Evolutionary conservation across 2,888 invertebrate species (phyloP), one percentile per base, ranked within the genome.

Genomic region (Coleophora deauratella): DNA sequence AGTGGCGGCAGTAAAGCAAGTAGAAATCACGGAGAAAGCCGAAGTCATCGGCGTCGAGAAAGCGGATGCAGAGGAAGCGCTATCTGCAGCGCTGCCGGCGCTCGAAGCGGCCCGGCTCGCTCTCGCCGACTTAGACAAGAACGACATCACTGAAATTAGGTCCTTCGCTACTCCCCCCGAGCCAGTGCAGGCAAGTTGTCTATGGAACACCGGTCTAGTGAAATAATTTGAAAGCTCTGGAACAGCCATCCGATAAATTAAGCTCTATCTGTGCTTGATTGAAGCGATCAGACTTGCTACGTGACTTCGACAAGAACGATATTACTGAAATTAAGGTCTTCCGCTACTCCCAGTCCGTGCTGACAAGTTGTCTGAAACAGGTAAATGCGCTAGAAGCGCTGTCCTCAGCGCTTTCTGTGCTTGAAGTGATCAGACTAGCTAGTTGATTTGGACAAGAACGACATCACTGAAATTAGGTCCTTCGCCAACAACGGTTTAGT

Each of bases 111-210:
- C 97, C 0, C 86, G 93, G 44, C 61, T 90, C 10, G 96, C 97
- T 0, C 82, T 97, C 0, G 88, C 91, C 0, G 94, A 95, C 51
- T 79, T 97, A 35, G 95, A 96, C 38, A 96, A 96, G 75, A 89
- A 91, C 1, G 97, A 97, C 59, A 96, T 97, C 54, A 96, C 96
- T 14, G 96, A 97, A 82, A 96, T 97, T 51, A 86, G 96, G 56
- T 96, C 96, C 0, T 96, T 97, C 63, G 94, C 95, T 8, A 96
- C 95, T 0, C 97, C 97, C 0, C 96, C 96, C 0, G 93, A 95
- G 54, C 91, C 95, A 10, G 96, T 97, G 21, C 96, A 96, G 84
- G 84, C 79, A 35, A 42, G 43, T 8, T 11, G 33, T 9, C 11
- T 9, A n/a, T 2, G 33, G 33, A n/a, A n/a, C n/a, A n/a, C n/a